Evolutionary conservation across 2,888 invertebrate genomes (phyloP).

Genomic region (Crossocerus cetratus): DNA sequence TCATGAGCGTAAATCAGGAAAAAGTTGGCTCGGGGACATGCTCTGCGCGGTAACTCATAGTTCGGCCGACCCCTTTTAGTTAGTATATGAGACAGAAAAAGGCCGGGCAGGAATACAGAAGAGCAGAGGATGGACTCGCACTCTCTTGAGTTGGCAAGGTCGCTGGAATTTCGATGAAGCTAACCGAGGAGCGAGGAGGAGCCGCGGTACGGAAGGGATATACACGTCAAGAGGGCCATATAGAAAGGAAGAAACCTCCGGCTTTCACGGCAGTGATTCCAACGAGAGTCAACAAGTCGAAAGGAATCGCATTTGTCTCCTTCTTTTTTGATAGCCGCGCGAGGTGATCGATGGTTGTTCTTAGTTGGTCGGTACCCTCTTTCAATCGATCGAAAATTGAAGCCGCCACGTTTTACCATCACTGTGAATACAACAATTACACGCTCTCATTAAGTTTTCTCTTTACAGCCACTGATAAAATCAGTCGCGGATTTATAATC

Average conservation of each 20-base stretch:
- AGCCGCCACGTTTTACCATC: not conserved
- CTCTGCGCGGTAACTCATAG: conserved; percentile 2
- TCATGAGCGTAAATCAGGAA: not conserved
- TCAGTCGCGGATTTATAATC: not conserved
- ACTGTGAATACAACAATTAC: not conserved
- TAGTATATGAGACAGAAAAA: conserved; percentile 19
- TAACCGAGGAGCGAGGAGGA: conserved; percentile 27
- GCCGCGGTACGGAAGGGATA: conserved; percentile 2
- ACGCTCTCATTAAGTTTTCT: not conserved
- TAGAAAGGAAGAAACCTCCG: conserved; percentile 45
- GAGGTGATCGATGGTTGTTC: conserved; percentile 50
- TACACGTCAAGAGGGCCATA: not conserved
- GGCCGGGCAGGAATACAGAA: conserved; percentile 19
- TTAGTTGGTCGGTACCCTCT: conserved; percentile 13
- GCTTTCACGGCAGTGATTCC: conserved; percentile 43
- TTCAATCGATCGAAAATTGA: conserved; percentile 11
- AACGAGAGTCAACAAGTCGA: conserved; percentile 53
- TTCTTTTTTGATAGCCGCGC: conserved; percentile 9
- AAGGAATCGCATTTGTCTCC: conserved; percentile 45
- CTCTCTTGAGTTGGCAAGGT: conserved; percentile 63
- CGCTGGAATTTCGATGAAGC: conserved; percentile 72
- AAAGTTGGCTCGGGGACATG: no score
- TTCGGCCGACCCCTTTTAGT: conserved; percentile 8
- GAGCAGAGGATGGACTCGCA: conserved; percentile 65
- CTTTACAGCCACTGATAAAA: not conserved